Evolutionary conservation across 2,888 invertebrate genomes (phyloP).

Genomic region (Tenthredo distinguenda): DNA sequence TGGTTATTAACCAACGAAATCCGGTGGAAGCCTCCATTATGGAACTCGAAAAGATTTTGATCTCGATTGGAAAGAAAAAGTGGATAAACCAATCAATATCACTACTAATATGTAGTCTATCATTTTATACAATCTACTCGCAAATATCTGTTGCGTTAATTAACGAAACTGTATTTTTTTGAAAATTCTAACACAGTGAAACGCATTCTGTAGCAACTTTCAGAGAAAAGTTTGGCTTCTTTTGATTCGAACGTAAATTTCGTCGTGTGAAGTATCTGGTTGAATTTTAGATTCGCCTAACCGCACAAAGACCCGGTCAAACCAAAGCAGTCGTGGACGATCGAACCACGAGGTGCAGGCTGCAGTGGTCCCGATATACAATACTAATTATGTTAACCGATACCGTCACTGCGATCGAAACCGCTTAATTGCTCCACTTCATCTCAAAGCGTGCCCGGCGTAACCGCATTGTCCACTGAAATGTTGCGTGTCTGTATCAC

Average conservation of each 20-base stretch:
- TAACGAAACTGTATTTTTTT: no score
- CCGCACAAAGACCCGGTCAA: background rate
- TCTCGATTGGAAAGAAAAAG: background rate
- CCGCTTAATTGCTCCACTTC: background rate
- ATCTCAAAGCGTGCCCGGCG: background rate
- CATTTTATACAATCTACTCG: background rate
- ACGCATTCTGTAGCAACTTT: background rate
- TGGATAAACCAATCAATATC: background rate
- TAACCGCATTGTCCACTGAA: background rate
- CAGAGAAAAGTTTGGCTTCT: no score
- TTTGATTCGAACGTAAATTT: no score
- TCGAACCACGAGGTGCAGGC: background rate
- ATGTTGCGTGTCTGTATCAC: background rate
- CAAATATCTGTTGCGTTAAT: background rate
- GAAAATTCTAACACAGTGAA: background rate
- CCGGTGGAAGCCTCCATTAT: background rate
- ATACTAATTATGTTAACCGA: conserved; percentile 2
- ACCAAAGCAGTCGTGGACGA: background rate
- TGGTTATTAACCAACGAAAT: background rate
- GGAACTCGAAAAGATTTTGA: background rate
- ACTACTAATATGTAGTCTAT: background rate
- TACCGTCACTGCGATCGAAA: background rate
- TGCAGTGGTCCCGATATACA: background rate
- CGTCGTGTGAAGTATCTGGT: background rate
- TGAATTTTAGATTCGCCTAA: background rate